These are phyloP conservation scores for Dendrocincla tyrannina DNA, from an alignment of 2,797 vertebrate genomes.

Conservation along the genomic window DNA sequence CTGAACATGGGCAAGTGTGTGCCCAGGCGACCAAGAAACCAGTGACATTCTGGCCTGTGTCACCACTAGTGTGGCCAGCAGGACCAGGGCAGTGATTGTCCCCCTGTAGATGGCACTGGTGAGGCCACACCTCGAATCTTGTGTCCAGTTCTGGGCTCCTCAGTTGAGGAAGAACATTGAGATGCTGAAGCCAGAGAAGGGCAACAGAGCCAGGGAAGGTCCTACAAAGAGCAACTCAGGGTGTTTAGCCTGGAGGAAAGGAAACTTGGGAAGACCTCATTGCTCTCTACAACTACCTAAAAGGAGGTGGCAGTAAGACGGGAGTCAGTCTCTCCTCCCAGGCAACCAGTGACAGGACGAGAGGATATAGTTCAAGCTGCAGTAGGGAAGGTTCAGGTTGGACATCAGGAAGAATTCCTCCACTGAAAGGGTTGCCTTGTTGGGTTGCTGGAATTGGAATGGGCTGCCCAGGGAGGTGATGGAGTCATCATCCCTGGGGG, in stretches of 20 bases:
- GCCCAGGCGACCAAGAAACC: neutral
- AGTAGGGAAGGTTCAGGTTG: neutral
- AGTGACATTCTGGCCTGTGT: neutral
- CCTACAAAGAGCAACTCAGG: neutral
- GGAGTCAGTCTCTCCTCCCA: neutral
- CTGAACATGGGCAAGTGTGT: neutral
- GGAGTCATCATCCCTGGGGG: neutral
- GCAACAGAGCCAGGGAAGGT: neutral
- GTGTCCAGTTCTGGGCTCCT: neutral
- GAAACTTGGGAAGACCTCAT: neutral
- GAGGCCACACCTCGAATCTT: rapidly evolving
- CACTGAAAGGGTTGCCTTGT: neutral
- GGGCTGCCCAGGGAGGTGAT: neutral
- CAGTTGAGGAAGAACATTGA: neutral
- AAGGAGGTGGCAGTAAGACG: neutral
- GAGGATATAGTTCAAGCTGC: neutral
- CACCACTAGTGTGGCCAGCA: neutral
- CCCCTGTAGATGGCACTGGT: neutral
- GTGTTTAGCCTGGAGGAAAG: neutral
- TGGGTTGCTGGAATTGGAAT: no score
- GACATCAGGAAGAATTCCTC: neutral
- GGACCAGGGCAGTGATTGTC: neutral
- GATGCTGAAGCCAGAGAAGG: neutral
- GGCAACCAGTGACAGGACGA: neutral
- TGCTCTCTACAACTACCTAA: neutral